Percentiles rank a stretch among this genome's conserved stretches.
phyloP scores from a whole-genome alignment of 2,113 vertebrate species.

The Murina feae region DNA sequence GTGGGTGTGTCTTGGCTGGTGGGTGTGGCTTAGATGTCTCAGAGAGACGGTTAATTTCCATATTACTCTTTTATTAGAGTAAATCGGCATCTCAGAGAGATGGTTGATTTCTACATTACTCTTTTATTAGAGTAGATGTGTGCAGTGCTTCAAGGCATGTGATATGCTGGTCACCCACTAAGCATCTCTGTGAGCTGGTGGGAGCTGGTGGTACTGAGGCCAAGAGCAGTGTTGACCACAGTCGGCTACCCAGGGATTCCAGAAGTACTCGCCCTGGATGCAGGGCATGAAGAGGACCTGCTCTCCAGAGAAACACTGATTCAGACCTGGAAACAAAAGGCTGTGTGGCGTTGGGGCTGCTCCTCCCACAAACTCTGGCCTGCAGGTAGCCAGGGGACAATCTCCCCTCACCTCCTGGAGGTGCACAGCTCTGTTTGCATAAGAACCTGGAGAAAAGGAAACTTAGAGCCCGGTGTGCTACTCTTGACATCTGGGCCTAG shows the following conservation, averaged over 20 bases:
- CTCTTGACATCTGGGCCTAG: not conserved
- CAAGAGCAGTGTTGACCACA: not conserved
- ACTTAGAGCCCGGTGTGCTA: not conserved
- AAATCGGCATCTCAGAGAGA: too few relatives aligned
- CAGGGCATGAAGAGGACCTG: not conserved
- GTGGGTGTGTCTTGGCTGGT: too few relatives aligned
- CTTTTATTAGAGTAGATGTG: not conserved
- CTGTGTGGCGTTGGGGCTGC: not conserved
- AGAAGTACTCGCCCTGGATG: not conserved
- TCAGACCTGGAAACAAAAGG: not conserved
- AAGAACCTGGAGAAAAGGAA: not conserved
- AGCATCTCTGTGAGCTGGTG: not conserved
- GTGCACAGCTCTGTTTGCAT: not conserved
- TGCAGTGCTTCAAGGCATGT: not conserved
- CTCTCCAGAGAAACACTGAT: too few relatives aligned
- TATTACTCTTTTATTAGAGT: too few relatives aligned
- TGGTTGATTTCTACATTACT: too few relatives aligned
- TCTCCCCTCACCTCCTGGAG: not conserved
- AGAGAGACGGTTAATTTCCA: too few relatives aligned
- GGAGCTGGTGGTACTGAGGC: fast-evolving
- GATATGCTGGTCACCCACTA: not conserved
- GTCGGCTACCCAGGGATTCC: not conserved
- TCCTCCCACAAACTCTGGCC: not conserved
- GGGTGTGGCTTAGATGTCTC: too few relatives aligned
- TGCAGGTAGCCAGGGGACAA: not conserved